Percentiles rank a stretch among this genome's conserved stretches.
These are phyloP conservation scores for Geothlypis trichas DNA, from an alignment of 2,113 vertebrate species.

Conservation along the genomic window DNA sequence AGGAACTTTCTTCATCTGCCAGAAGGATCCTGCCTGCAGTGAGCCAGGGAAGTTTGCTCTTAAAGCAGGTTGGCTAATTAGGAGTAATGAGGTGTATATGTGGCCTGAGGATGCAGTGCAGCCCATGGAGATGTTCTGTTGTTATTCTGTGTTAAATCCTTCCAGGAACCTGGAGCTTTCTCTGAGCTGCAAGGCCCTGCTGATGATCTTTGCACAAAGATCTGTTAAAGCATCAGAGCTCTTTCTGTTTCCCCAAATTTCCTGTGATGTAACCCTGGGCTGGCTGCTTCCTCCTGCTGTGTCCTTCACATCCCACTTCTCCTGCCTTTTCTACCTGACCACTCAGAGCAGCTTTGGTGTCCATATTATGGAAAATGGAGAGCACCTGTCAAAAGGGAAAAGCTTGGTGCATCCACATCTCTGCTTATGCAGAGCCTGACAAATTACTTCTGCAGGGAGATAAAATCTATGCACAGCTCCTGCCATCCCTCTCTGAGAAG, in stretches of 20 bases:
- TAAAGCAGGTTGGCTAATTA: not conserved
- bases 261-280: fast-evolving
- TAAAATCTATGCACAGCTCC: not conserved
- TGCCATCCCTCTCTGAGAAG: not conserved
- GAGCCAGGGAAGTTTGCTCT: not conserved
- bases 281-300: not conserved
- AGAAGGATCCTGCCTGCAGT: not conserved
- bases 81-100: not conserved
- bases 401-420: not conserved
- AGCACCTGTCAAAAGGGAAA: not conserved
- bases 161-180: not conserved
- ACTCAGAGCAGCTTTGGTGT: not conserved
- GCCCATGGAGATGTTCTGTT: not conserved
- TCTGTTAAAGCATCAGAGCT: not conserved
- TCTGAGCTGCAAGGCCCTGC: not conserved
- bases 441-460: not conserved
- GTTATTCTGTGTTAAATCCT: not conserved
- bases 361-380: not conserved
- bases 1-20: not conserved
- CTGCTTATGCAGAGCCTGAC: not conserved
- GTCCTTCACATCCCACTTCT: not conserved
- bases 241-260: not conserved
- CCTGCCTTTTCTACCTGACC: not conserved
- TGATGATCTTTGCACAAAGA: not conserved
- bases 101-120: fast-evolving